Evolutionary conservation across 2,113 vertebrate species (phyloP).

Genomic region (Eleginops maclovinus): DNA sequence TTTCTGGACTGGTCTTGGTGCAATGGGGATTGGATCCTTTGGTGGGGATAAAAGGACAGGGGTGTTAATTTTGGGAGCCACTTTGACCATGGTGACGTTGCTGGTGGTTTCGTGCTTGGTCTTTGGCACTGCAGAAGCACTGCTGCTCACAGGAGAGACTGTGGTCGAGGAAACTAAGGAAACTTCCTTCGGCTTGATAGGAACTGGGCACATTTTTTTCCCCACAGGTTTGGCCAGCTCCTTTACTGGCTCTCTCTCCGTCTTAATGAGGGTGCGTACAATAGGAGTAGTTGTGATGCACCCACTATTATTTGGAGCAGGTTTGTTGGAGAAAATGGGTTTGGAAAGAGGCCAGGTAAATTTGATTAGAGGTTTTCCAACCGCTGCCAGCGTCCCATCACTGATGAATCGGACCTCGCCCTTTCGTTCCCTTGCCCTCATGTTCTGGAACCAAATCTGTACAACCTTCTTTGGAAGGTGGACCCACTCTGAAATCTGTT

Average conservation of each 20-base stretch:
- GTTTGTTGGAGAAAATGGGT: slow-evolving; percentile 79
- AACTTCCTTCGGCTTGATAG: slow-evolving; percentile 79
- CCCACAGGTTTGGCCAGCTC: slow-evolving; percentile 67
- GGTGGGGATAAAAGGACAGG: slow-evolving; percentile 66
- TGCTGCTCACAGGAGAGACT: slow-evolving; percentile 63
- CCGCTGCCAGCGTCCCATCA: slow-evolving; percentile 83
- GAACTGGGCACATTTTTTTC: slow-evolving; percentile 72
- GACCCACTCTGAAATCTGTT: slow-evolving; percentile 92
- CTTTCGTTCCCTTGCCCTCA: slow-evolving; percentile 91
- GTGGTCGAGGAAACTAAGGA: slow-evolving; percentile 48
- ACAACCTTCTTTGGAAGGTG: slow-evolving; percentile 94
- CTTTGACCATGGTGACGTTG: slow-evolving; percentile 80
- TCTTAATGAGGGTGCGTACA: slow-evolving; percentile 76
- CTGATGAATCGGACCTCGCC: slow-evolving; percentile 90
- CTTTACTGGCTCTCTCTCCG: slow-evolving; percentile 71
- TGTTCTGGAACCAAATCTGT: slow-evolving; percentile 97
- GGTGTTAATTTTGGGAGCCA: slow-evolving; percentile 71
- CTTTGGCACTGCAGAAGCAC: slow-evolving; percentile 77
- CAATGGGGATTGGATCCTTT: slow-evolving; percentile 72
- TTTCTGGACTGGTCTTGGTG: slow-evolving; percentile 68
- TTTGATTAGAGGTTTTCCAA: slow-evolving; percentile 86
- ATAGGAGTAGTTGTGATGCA: slow-evolving; percentile 71
- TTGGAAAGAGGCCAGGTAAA: slow-evolving; percentile 84
- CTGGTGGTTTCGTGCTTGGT: slow-evolving; percentile 79
- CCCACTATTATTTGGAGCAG: slow-evolving; percentile 74